phyloP scores from a whole-genome alignment of 2,888 invertebrate species.

The Pollenia labialis region DNA sequence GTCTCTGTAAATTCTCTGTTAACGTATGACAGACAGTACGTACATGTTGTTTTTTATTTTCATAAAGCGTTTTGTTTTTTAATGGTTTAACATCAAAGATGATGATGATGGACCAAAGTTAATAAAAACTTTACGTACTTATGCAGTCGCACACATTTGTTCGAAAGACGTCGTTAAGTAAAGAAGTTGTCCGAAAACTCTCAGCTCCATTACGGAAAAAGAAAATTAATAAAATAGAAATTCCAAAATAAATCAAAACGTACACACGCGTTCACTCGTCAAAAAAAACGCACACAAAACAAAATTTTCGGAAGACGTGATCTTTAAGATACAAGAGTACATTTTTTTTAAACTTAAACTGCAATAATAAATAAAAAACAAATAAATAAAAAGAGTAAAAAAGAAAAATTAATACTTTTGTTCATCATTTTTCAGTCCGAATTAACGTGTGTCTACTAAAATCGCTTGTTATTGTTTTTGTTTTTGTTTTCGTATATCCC shows the following conservation, averaged over 20 bases:
- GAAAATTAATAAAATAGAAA: constrained; percentile 42
- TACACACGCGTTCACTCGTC: constrained; percentile 19
- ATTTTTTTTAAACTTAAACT: neutral
- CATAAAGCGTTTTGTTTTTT: neutral
- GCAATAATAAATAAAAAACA: constrained; percentile 41
- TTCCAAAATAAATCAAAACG: constrained; percentile 9
- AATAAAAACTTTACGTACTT: constrained; percentile 65
- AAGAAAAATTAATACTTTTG: constrained; percentile 32
- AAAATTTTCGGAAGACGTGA: constrained; percentile 52
- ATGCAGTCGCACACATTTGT: constrained; percentile 60
- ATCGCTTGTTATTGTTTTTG: neutral
- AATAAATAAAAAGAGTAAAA: neutral
- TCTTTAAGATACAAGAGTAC: constrained; percentile 25
- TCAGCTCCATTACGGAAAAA: constrained; percentile 8
- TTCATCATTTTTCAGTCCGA: constrained; percentile 31
- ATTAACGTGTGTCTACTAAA: constrained; percentile 55
- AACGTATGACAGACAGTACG: constrained; percentile 1
- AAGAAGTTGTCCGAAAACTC: constrained; percentile 60
- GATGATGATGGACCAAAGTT: constrained; percentile 67
- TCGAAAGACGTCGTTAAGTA: constrained; percentile 65
- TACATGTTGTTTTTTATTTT: neutral
- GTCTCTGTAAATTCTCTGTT: constrained; percentile 43
- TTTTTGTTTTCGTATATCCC: constrained; percentile 23
- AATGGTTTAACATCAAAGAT: constrained; percentile 37
- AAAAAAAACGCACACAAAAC: constrained; percentile 14